These are phyloP conservation scores for Sipunculus nudus DNA, from an alignment of 2,888 invertebrate genomes.

Conservation along the genomic window DNA sequence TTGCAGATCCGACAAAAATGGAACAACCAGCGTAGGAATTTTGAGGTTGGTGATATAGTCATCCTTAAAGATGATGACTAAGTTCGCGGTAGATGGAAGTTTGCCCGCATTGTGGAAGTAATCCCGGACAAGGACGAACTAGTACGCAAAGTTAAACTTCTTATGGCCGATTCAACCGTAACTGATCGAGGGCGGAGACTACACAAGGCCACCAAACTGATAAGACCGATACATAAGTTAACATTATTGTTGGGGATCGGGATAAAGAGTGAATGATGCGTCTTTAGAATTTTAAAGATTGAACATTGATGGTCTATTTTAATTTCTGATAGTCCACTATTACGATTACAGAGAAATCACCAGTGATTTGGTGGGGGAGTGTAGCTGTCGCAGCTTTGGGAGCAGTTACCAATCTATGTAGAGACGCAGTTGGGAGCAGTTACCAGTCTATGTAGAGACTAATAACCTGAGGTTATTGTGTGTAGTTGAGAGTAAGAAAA, in stretches of 20 bases:
- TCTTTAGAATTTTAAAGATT: too few relatives aligned
- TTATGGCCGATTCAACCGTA: slow-evolving; percentile 2
- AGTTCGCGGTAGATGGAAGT: slow-evolving; percentile 16
- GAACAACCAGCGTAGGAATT: slow-evolving; percentile 4
- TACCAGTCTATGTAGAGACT: too few relatives aligned
- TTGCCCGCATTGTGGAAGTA: slow-evolving; percentile 7
- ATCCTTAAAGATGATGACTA: slow-evolving; percentile 23
- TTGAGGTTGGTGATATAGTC: slow-evolving; percentile 26
- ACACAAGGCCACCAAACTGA: not conserved
- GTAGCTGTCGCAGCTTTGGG: too few relatives aligned
- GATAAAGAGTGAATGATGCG: too few relatives aligned
- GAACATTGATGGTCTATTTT: too few relatives aligned
- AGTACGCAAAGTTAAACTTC: slow-evolving; percentile 29
- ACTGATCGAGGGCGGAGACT: slow-evolving; percentile 14
- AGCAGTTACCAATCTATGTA: too few relatives aligned
- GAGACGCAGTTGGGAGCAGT: too few relatives aligned
- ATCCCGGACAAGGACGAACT: slow-evolving; percentile 35
- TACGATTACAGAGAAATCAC: too few relatives aligned
- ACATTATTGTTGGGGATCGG: slow-evolving; percentile 17
- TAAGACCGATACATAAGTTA: slow-evolving; percentile 31
- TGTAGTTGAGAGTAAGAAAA: too few relatives aligned
- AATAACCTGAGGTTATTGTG: too few relatives aligned
- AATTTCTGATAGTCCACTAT: too few relatives aligned
- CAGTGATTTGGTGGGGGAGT: too few relatives aligned
- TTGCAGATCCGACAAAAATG: slow-evolving; percentile 15